Percentiles rank a stretch among this genome's conserved stretches.
phyloP scores from a whole-genome alignment of 2,888 invertebrate genomes.

The Phalera bucephala region DNA sequence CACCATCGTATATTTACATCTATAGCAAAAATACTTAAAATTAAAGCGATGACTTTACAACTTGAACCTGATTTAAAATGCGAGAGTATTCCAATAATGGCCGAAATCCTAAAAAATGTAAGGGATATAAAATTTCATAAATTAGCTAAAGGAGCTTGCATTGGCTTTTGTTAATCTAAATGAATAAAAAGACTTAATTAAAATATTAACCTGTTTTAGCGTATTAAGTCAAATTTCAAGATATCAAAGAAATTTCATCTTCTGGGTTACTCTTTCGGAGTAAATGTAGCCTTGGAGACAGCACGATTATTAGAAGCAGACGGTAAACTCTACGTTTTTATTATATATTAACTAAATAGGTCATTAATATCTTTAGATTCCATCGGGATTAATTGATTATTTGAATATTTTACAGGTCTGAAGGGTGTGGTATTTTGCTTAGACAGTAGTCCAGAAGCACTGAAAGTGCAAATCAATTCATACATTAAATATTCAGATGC shows the following conservation, averaged over 20 bases:
- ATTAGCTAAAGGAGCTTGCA: neutral
- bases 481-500: conserved; percentile 13
- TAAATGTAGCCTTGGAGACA: neutral
- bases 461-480: conserved; percentile 12
- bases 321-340: neutral
- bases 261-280: conserved; percentile 1
- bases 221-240: neutral
- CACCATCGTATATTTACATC: no score
- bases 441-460: conserved; percentile 21
- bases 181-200: no score
- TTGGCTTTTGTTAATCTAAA: no score
- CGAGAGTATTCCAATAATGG: no score
- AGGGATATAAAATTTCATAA: neutral
- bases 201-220: neutral
- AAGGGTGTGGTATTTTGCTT: conserved; percentile 22
- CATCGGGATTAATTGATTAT: neutral
- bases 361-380: neutral
- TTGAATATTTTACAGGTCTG: conserved; percentile 11
- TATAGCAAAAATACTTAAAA: no score
- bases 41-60: no score
- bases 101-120: no score
- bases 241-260: neutral
- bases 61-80: no score
- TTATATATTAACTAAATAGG: neutral
- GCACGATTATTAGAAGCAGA: neutral